These are phyloP conservation scores for Diadophis punctatus DNA, from an alignment of 2,113 vertebrate genomes.

Conservation along the genomic window DNA sequence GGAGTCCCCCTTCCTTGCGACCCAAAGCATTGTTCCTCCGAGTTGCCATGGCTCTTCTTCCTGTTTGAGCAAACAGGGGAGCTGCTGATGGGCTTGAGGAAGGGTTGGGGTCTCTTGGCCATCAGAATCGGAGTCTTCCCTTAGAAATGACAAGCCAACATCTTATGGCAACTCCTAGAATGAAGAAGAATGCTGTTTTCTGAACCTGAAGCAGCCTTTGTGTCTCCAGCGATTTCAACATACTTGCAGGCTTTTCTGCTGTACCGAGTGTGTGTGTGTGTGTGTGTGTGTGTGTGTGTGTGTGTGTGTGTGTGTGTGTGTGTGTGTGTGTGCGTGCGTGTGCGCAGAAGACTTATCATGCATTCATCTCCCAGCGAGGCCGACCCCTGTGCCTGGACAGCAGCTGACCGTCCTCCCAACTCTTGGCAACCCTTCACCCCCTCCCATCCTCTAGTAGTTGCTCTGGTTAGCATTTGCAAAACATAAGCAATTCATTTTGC, in stretches of 20 bases:
- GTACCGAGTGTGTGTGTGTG: too few relatives aligned
- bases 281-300: too few relatives aligned
- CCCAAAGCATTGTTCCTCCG: neutral
- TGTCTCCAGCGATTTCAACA: too few relatives aligned
- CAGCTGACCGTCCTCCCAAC: neutral
- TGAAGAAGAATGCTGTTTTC: neutral
- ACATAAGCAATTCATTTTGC: neutral
- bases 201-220: too few relatives aligned
- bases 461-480: neutral
- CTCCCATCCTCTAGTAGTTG: neutral
- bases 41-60: slow-evolving; percentile 38
- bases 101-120: neutral
- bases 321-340: too few relatives aligned
- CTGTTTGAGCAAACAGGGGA: neutral
- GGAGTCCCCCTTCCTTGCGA: neutral
- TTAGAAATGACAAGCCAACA: neutral
- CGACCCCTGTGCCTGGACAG: neutral
- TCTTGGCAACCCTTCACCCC: neutral
- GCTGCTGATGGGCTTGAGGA: neutral
- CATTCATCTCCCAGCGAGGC: neutral
- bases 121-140: neutral
- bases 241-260: too few relatives aligned
- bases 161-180: neutral
- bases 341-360: neutral
- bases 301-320: neutral